These are phyloP conservation scores for Tuberolachnus salignus DNA, from an alignment of 2,888 invertebrate genomes.

Conservation along the genomic window DNA sequence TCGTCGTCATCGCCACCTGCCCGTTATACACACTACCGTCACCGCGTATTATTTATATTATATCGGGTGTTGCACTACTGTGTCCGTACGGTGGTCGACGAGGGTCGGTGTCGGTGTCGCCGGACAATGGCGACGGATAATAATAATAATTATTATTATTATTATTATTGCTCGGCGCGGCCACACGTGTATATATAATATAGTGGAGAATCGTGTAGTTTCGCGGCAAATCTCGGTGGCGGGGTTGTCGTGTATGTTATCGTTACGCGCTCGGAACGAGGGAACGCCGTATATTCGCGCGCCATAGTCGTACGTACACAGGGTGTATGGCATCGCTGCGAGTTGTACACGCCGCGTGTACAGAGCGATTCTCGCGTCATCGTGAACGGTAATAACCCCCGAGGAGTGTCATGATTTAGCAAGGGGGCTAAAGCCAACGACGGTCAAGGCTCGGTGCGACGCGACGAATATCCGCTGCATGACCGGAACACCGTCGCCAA, in stretches of 20 bases:
- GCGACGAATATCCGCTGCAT: too few relatives aligned
- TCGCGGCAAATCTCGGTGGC: constrained; percentile 22
- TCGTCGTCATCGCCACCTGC: neutral
- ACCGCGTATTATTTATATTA: neutral
- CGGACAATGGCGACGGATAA: constrained; percentile 45
- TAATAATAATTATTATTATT: constrained; percentile 21
- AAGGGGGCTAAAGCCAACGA: too few relatives aligned
- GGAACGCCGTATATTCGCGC: neutral
- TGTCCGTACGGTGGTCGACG: neutral
- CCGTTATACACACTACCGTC: neutral
- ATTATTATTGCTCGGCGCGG: neutral
- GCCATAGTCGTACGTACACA: neutral
- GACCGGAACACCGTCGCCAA: too few relatives aligned
- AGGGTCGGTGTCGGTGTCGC: constrained; percentile 28
- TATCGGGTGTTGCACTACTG: neutral
- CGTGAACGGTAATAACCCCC: too few relatives aligned
- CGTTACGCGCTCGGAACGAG: neutral
- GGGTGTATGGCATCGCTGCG: too few relatives aligned
- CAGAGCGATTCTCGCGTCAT: too few relatives aligned
- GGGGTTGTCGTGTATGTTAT: neutral
- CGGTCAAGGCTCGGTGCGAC: too few relatives aligned
- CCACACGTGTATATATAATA: neutral
- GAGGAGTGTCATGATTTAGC: too few relatives aligned
- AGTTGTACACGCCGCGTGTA: too few relatives aligned
- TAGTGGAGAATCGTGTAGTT: constrained; percentile 31